phyloP scores from a whole-genome alignment of 1,140 invertebrate species.

The Conopomorpha cramerella region DNA sequence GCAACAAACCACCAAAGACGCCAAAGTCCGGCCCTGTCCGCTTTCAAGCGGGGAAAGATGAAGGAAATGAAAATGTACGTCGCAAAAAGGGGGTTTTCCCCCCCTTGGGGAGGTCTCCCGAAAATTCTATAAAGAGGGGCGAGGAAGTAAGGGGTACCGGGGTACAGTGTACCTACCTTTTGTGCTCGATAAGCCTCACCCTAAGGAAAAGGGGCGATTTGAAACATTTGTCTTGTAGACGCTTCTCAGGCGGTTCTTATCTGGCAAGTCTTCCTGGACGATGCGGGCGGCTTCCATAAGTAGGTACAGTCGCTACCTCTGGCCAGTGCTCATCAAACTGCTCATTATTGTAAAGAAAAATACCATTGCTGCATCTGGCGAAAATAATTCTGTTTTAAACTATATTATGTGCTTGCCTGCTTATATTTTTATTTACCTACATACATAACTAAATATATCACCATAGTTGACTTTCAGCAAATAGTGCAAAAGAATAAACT shows the following conservation, averaged over 20 bases:
- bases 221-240: constrained; percentile 46
- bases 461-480: too few species aligned
- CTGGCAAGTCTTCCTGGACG: constrained; percentile 16
- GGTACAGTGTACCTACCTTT: constrained; percentile 29
- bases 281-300: too few species aligned
- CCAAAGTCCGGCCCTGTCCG: constrained; percentile 24
- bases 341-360: too few species aligned
- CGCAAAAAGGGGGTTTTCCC: constrained; percentile 45
- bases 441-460: too few species aligned
- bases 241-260: constrained; percentile 41
- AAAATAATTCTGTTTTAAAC: too few species aligned
- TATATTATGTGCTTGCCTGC: too few species aligned
- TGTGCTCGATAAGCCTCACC: constrained; percentile 42
- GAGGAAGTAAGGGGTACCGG: not conserved
- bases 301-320: too few species aligned
- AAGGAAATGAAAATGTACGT: constrained; percentile 59
- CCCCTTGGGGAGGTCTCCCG: constrained; percentile 24
- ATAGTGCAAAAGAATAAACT: too few species aligned
- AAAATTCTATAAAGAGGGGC: constrained; percentile 54
- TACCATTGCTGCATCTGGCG: too few species aligned
- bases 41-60: constrained; percentile 54
- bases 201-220: constrained; percentile 8
- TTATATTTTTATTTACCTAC: too few species aligned
- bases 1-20: not conserved
- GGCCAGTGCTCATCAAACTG: too few species aligned